Conservation (phyloP, 2,797 vertebrate species). For the Esox lucius region DNA sequence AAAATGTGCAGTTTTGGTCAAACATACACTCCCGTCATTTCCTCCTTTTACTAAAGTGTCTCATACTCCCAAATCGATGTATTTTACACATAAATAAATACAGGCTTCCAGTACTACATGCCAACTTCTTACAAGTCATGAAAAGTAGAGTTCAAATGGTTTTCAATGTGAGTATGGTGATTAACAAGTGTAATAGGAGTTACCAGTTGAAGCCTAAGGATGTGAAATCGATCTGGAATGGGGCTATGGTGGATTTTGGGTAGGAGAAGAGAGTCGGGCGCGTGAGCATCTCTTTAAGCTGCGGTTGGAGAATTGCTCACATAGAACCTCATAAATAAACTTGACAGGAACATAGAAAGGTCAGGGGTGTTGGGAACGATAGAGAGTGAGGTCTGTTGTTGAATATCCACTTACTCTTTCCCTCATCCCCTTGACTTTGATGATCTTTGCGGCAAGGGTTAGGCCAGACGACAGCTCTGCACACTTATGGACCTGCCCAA, state of each 20-base stretch:
- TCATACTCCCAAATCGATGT: not conserved
- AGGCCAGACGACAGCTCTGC: constrained; percentile 80
- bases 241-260: not conserved
- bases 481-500: constrained; percentile 88
- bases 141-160: not conserved
- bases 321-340: constrained; percentile 11
- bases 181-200: not conserved
- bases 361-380: constrained; percentile 17
- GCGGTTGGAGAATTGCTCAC: not conserved
- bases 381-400: not conserved
- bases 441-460: constrained; percentile 84
- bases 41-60: not conserved
- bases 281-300: fast-evolving
- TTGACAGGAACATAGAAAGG: constrained; percentile 30
- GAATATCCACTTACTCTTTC: constrained; percentile 75
- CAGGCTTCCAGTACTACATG: not conserved
- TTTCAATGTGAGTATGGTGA: not conserved
- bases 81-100: not conserved
- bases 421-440: constrained; percentile 83
- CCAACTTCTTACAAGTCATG: no score
- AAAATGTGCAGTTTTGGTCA: not conserved
- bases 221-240: not conserved
- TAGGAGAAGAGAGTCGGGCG: not conserved
- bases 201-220: not conserved
- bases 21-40: not conserved